Percentiles rank a stretch among this genome's conserved stretches.
Conservation (phyloP, 2,113 vertebrate genomes). For the Podiceps cristatus region DNA sequence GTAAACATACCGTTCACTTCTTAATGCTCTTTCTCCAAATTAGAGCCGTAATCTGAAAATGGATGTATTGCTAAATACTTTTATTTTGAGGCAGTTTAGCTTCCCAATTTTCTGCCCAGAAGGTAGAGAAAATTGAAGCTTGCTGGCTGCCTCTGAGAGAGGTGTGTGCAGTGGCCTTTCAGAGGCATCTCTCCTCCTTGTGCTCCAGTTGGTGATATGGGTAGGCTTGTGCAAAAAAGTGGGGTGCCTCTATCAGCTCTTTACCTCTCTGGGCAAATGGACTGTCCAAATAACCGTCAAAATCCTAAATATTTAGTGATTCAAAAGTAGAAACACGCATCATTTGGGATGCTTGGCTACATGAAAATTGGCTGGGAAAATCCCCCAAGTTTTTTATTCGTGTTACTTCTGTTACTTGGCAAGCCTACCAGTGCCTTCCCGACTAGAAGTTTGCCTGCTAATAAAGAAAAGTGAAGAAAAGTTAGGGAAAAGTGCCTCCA, state of each 20-base stretch:
- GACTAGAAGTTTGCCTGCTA: background rate
- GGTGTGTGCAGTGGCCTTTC: background rate
- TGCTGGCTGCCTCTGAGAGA: background rate
- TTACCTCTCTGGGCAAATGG: background rate
- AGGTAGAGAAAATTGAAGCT: background rate
- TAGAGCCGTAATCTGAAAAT: background rate
- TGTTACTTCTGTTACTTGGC: conserved; percentile 22
- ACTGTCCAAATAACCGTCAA: background rate
- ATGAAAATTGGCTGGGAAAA: conserved; percentile 49
- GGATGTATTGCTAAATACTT: background rate
- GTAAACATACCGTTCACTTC: background rate
- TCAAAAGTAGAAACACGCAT: background rate
- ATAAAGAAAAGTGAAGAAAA: background rate
- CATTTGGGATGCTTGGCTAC: background rate
- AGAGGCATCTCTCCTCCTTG: background rate
- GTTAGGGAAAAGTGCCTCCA: background rate
- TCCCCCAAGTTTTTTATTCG: background rate
- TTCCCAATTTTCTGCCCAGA: background rate
- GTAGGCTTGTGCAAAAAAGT: background rate
- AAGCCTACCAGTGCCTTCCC: background rate
- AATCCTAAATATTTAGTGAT: background rate
- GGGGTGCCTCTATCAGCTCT: background rate
- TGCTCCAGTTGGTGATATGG: background rate
- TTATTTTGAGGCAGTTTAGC: background rate
- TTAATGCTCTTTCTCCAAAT: background rate